phyloP scores from a whole-genome alignment of 2,888 invertebrate genomes.

The Nymphalis c-album region DNA sequence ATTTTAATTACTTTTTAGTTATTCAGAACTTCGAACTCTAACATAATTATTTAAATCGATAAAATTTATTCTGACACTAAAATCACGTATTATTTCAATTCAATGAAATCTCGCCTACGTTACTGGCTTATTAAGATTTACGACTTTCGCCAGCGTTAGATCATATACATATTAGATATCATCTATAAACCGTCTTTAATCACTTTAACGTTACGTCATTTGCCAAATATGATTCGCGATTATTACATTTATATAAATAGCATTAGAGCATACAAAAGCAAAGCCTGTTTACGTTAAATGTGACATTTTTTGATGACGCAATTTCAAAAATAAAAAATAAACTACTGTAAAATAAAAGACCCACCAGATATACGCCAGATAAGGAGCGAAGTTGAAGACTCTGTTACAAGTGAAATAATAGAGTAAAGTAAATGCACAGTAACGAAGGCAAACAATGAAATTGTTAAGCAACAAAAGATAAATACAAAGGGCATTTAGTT shows the following conservation, averaged over 20 bases:
- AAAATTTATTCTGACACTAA: no score
- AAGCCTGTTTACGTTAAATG: not conserved
- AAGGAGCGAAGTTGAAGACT: constrained; percentile 56
- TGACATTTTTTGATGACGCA: not conserved
- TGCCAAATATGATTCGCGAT: not conserved
- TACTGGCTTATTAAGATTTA: no score
- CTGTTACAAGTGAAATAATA: constrained; percentile 53
- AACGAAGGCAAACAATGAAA: constrained; percentile 64
- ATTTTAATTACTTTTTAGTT: not conserved
- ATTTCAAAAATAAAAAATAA: constrained; percentile 4
- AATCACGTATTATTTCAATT: no score
- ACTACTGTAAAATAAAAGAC: constrained; percentile 47
- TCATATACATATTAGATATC: no score
- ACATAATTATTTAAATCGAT: no score
- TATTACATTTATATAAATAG: not conserved
- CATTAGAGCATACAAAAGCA: not conserved
- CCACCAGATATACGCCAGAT: constrained; percentile 29
- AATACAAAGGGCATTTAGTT: constrained; percentile 53
- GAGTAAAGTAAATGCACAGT: constrained; percentile 51
- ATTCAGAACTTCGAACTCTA: no score
- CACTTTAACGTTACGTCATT: not conserved
- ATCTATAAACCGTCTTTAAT: not conserved
- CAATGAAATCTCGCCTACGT: no score
- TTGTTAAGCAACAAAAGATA: constrained; percentile 61
- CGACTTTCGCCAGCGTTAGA: no score